Base-by-base conservation (phyloP, 2,888 invertebrate species). In the Biston stratarius region DNA sequence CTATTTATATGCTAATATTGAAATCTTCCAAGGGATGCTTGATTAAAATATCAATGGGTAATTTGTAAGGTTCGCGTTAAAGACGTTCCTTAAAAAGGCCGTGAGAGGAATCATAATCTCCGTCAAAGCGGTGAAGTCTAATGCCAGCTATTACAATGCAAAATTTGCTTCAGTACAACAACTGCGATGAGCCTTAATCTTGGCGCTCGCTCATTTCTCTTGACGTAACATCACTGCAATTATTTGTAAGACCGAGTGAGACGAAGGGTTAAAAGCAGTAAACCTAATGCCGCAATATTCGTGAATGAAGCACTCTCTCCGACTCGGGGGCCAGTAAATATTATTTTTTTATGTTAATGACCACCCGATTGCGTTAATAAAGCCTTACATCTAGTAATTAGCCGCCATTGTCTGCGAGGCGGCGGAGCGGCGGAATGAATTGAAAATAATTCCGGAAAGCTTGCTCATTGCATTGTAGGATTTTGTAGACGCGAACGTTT, bases 261-360 rank as follows among this genome's bases (percentile, higher is more conserved):
- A 60, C 34, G 85, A 92, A 91, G 93, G 92, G 92, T 92, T 90
- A 88, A 79, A 83, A 81, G 83, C 83, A 82, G 82, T 86, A 86
- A 86, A 86, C 83, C 83, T 92, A 92, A 93, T 90, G 87, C 90
- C 84, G 88, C 89, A 91, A 89, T 92, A 91, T 93, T 92, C 91
- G 85, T 92, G 89, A 93, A 92, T 93, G 92, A 92, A 91, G 91
- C 87, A 87, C 88, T 83, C 85, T 74, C 80, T 73, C 80, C 83
- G 79, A 82, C 84, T 79, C 82, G 72, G 85, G 83, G 86, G 81
- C 83, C 84, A 81, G 92, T 92, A 92, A 92, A 93, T 92, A 94
- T 92, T 92, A 92, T 93, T 94, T 94, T 94, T 94, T 94, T 93
- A 93, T 94, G 93, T 92, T 93, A 93, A 93, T 93, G 85, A 89